Base-by-base conservation (phyloP, 2,888 invertebrate species). In the Meganola albula region DNA sequence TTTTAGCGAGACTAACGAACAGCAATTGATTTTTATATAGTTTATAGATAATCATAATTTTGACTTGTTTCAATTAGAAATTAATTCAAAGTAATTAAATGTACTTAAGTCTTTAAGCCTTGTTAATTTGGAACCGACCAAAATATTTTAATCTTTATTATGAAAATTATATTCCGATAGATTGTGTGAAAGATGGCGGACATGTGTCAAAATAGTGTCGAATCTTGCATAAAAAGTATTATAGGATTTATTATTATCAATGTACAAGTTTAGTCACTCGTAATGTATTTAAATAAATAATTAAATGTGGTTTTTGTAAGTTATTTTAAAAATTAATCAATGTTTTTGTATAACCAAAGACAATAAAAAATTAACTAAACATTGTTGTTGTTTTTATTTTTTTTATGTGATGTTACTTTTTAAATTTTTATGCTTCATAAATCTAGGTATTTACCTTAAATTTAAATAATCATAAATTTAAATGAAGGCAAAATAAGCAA, bases 311-410 rank as follows among this genome's bases (percentile, higher is more conserved):
- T 79, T 79, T 80, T 85, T 85, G 85, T 85, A 85, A 82, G 72
- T 85, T 84, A 83, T 85, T 85, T 85, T 80, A 80, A 85, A 74
- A 71, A 80, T 78, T 83, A 82, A 75, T 85, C 80, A 79, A 78
- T 80, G 85, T 84, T 85, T 85, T 85, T 85, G 84, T 85, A 85
- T 85, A 84, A 85, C 82, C 84, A 84, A 85, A 85, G 85, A 85
- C 85, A 85, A 85, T 85, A 85, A 85, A 84, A 85, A 85, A 83
- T 82, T 79, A 84, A 80, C 72, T 82, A 79, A 83, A 43, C 23
- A 79, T n/a, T n/a, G 55, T 47, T 45, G 44, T 45, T 53, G 48
- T 58, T 62, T 58, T 62, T 66, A 58, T 71, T 59, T 63, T 70
- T 55, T 44, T 30, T 35, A 30, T 31, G 16, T 14, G 12, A 11